Evolutionary conservation across 2,888 invertebrate genomes (phyloP).

Genomic region (Amiota mariae): DNA sequence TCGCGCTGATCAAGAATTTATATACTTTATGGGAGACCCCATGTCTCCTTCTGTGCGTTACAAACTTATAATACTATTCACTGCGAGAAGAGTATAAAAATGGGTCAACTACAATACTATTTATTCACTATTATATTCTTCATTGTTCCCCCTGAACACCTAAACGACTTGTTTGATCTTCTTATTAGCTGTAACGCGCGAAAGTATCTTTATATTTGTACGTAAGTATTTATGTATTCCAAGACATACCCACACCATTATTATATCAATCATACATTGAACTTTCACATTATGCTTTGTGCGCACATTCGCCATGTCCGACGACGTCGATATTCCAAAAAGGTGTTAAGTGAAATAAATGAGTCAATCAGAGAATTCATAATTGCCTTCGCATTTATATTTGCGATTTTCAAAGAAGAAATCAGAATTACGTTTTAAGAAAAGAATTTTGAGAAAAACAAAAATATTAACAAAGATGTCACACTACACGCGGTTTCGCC

Average conservation of each 20-base stretch:
- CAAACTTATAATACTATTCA: too few species aligned
- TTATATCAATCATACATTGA: slow-evolving; percentile 10
- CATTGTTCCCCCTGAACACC: not conserved
- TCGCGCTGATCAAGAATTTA: too few species aligned
- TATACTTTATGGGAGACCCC: too few species aligned
- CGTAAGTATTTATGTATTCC: too few species aligned
- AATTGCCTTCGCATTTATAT: not conserved
- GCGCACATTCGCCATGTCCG: not conserved
- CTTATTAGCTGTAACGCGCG: not conserved
- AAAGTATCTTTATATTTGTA: too few species aligned
- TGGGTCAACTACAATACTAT: not conserved
- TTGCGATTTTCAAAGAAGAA: not conserved
- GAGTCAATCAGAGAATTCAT: slow-evolving; percentile 10
- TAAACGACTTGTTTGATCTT: not conserved
- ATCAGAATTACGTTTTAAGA: slow-evolving; percentile 21
- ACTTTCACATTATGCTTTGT: slow-evolving; percentile 13
- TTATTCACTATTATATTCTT: too few species aligned
- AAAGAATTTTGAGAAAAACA: not conserved
- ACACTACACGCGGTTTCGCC: not conserved
- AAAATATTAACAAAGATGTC: too few species aligned
- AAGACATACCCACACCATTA: too few species aligned
- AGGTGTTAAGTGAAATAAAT: slow-evolving; percentile 2
- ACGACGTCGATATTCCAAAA: not conserved
- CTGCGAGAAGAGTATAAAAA: too few species aligned
- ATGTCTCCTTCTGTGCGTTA: too few species aligned